Conservation (phyloP, 2,888 invertebrate species). For the Invenusta paracnida region DNA sequence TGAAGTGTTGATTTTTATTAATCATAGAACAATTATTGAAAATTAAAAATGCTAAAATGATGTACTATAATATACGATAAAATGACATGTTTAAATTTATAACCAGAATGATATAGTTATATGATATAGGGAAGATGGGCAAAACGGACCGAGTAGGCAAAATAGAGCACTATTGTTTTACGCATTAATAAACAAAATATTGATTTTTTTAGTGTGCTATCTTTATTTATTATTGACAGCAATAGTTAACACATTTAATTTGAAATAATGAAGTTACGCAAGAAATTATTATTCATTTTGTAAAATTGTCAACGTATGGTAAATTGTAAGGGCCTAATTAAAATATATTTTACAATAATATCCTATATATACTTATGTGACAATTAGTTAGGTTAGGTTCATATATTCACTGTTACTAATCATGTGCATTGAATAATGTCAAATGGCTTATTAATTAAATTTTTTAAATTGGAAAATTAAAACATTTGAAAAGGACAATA, state of each 20-base stretch:
- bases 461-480: background rate
- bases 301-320: background rate
- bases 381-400: background rate
- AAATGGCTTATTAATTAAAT: background rate
- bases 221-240: background rate
- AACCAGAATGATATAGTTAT: too few species aligned
- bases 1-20: too few species aligned
- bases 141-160: too few species aligned
- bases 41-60: too few species aligned
- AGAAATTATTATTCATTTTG: background rate
- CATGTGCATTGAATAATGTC: background rate
- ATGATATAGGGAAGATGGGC: too few species aligned
- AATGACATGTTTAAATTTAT: too few species aligned
- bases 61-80: too few species aligned
- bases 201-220: too few species aligned
- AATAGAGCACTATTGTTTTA: too few species aligned
- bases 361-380: background rate
- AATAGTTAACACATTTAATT: background rate
- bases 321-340: background rate
- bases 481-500: background rate
- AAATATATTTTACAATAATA: background rate
- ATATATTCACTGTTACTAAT: background rate
- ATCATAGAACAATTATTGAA: too few species aligned
- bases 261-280: background rate
- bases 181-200: too few species aligned